phyloP scores from a whole-genome alignment of 2,888 invertebrate genomes.

The Tillus elongatus region DNA sequence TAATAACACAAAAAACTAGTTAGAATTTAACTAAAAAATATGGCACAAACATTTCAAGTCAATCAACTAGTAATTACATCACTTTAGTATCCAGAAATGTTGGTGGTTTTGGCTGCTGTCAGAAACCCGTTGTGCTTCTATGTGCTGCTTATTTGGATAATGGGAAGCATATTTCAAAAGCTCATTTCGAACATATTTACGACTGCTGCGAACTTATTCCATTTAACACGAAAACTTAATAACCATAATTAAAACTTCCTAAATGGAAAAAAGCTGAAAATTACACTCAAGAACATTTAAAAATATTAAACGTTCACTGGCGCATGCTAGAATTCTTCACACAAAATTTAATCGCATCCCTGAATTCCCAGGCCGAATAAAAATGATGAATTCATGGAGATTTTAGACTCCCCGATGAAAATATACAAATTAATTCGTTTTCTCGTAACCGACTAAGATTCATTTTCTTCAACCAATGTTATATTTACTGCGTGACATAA shows the following conservation, averaged over 20 bases:
- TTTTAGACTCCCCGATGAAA: conserved; percentile 13
- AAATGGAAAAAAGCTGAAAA: conserved; percentile 3
- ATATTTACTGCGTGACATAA: too few species aligned
- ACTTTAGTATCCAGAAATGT: too few species aligned
- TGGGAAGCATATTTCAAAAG: not conserved
- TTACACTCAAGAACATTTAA: conserved; percentile 2
- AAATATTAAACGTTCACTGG: conserved; percentile 3
- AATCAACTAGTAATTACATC: too few species aligned
- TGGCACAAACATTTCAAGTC: too few species aligned
- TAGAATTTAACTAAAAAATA: too few species aligned
- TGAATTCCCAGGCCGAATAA: not conserved
- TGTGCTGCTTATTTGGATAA: too few species aligned
- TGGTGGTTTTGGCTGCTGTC: too few species aligned
- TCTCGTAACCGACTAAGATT: too few species aligned
- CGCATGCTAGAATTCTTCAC: not conserved
- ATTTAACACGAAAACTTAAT: conserved; percentile 3
- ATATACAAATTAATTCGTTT: conserved; percentile 11
- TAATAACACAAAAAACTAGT: too few species aligned
- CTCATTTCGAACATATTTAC: conserved; percentile 3
- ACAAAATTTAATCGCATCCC: conserved; percentile 2
- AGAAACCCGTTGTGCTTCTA: too few species aligned
- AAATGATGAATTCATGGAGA: not conserved
- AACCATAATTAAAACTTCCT: not conserved
- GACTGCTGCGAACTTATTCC: conserved; percentile 1
- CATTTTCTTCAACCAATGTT: too few species aligned